Conservation (phyloP, 2,888 invertebrate species). For the Stratiomys singularior region DNA sequence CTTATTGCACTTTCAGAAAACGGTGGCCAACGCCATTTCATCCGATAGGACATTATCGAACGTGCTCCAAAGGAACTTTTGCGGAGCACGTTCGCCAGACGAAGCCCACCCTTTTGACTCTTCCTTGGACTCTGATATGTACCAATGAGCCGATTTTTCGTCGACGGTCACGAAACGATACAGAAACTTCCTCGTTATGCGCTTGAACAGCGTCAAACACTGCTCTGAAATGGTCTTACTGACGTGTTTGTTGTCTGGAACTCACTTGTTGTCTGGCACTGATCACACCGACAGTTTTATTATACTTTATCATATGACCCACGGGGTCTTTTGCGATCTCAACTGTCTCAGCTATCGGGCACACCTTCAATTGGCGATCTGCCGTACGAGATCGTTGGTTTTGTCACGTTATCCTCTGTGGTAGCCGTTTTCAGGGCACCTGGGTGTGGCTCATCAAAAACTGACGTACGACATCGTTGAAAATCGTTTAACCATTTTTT, state of each 20-base stretch:
- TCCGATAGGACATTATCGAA: conserved; percentile 30
- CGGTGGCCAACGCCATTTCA: conserved; percentile 26
- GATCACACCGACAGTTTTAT: conserved; percentile 11
- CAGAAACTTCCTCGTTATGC: conserved; percentile 37
- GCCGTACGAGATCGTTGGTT: not conserved
- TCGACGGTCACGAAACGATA: conserved; percentile 30
- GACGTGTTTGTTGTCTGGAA: conserved; percentile 24
- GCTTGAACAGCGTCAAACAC: conserved; percentile 41
- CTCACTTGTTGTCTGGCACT: conserved; percentile 5
- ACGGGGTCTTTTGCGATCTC: not conserved
- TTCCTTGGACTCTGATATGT: conserved; percentile 39
- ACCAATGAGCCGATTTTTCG: conserved; percentile 35
- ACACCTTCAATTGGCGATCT: not conserved
- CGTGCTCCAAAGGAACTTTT: too few relatives aligned
- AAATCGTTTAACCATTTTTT: not conserved
- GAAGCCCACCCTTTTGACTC: conserved; percentile 37
- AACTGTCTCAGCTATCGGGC: conserved; percentile 1
- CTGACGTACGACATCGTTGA: not conserved
- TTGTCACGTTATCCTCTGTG: conserved; percentile 7
- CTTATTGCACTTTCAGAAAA: conserved; percentile 31
- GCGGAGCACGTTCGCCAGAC: conserved; percentile 34
- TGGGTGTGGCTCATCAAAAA: conserved; percentile 2
- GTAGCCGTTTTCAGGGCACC: conserved; percentile 3
- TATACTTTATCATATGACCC: not conserved
- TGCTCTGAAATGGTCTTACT: not conserved